Evolutionary conservation across 1,140 invertebrate genomes (phyloP).

Genomic region (Drosophila orosa): DNA sequence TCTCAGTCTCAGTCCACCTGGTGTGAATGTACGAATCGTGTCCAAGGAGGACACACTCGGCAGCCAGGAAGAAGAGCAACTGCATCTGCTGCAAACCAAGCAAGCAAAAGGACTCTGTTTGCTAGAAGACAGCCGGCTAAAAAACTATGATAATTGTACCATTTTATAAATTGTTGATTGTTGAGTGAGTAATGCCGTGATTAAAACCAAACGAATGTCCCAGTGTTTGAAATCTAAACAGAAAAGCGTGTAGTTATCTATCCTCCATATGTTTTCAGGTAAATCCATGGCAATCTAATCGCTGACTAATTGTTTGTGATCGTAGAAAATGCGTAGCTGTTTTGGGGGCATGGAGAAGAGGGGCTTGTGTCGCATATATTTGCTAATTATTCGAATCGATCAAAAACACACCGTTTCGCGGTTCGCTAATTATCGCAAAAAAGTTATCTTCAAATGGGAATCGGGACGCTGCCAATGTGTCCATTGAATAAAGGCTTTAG

Average conservation of each 20-base stretch:
- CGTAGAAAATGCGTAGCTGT: slow-evolving; percentile 27
- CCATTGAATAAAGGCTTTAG: background rate
- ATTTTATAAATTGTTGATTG: slow-evolving; percentile 38
- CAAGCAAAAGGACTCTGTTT: background rate
- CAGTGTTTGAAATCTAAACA: slow-evolving; percentile 27
- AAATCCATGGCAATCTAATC: slow-evolving; percentile 49
- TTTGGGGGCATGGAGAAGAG: too few relatives aligned
- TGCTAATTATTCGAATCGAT: slow-evolving; percentile 41
- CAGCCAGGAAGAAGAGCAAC: slow-evolving; percentile 1
- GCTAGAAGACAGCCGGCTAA: slow-evolving; percentile 11
- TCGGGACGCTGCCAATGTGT: slow-evolving; percentile 27
- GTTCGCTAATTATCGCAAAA: slow-evolving; percentile 29
- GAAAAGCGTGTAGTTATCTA: background rate
- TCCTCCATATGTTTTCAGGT: background rate
- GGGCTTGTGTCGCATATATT: slow-evolving; percentile 15
- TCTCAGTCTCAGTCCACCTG: slow-evolving; percentile 29
- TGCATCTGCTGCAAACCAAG: slow-evolving; percentile 5
- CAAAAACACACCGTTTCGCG: slow-evolving; percentile 30
- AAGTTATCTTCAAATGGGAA: background rate
- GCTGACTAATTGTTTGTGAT: slow-evolving; percentile 60
- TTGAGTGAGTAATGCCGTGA: slow-evolving; percentile 46
- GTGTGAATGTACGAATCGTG: too few relatives aligned
- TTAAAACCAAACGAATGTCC: slow-evolving; percentile 31
- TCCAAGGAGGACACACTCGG: slow-evolving; percentile 35
- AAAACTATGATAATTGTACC: slow-evolving; percentile 36